Conservation (phyloP, 2,888 invertebrate species). For the Seira sanloemensis region DNA sequence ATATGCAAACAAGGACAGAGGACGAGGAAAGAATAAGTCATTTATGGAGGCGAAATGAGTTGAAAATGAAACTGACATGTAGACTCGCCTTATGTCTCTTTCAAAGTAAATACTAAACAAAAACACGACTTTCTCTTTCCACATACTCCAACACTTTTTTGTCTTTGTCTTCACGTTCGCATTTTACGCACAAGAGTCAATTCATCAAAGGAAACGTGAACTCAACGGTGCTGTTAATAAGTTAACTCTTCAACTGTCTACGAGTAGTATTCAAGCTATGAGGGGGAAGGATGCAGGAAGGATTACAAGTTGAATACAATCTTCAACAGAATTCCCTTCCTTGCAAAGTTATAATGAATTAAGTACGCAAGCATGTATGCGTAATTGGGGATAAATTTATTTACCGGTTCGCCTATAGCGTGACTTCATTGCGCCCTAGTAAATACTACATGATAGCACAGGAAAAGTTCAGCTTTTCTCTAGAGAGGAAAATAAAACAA, state of each 20-base stretch:
- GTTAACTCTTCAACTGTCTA: conserved; percentile 53
- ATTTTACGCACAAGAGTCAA: conserved; percentile 9
- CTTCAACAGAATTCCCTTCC: background rate
- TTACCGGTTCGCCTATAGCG: background rate
- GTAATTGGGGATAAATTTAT: background rate
- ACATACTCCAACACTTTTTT: no score
- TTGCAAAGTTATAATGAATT: background rate
- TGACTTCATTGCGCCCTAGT: conserved; percentile 45
- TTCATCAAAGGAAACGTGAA: background rate
- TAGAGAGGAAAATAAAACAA: background rate
- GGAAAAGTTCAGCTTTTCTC: conserved; percentile 43
- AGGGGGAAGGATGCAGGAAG: background rate
- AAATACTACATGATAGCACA: conserved; percentile 6
- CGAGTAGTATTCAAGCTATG: no score
- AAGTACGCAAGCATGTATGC: background rate
- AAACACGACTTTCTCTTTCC: conserved; percentile 1
- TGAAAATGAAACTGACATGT: conserved; percentile 50
- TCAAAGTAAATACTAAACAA: background rate
- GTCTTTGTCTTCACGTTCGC: background rate
- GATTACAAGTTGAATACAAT: background rate
- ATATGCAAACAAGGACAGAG: conserved; percentile 32
- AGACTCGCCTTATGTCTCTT: no score
- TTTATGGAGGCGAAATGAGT: conserved; percentile 37
- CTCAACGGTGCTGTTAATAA: conserved; percentile 32
- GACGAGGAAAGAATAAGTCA: conserved; percentile 28